Base-by-base conservation (phyloP, 2,888 invertebrate genomes). In the Agrotis exclamationis region DNA sequence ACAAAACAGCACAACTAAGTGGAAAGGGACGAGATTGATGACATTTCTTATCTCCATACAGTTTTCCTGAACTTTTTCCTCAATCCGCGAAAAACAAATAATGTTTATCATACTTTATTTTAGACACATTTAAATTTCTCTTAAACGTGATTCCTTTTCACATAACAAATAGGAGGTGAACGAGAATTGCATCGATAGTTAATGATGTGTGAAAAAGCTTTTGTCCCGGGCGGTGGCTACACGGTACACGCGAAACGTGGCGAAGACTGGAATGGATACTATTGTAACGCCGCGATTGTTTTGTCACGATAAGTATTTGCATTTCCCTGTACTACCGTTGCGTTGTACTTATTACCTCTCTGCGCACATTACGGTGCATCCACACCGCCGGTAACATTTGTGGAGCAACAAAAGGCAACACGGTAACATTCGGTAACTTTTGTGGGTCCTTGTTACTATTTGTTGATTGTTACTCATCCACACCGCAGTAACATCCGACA, bases 11-110 rank as follows among this genome's bases (percentile, higher is more conserved):
- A 82, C 70, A 51, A 54, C 74, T 74, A 83, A 80, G 74, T 82
- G 70, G 71, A 78, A 78, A 80, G 67, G 74, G 65, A 74, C 74
- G 63, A 73, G 73, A 83, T 84, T 70, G 77, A 82, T 84, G 71
- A 75, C 63, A 63, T 72, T 73, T 68, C 78, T 80, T 71, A 80
- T 80, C 74, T 80, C 58, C 70, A 59, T 75, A 72, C 54, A 74
- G 67, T 76, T 75, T 74, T 70, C 53, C 65, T 76, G 57, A 63
- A 76, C 50, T 53, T 79, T 74, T 77, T 80, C 74, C 79, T 74
- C 74, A 70, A 70, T 60, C 70, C 20, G 39, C 53, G 63, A 65
- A 67, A 65, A 76, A 76, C 62, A 66, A 33, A 13, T n/a, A 56
- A 68, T 65, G 57, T 72, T 65, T 70, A 72, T 70, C 60, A 64